Evolutionary conservation across 2,113 vertebrate species (phyloP).

Genomic region (Cyanistes caeruleus): DNA sequence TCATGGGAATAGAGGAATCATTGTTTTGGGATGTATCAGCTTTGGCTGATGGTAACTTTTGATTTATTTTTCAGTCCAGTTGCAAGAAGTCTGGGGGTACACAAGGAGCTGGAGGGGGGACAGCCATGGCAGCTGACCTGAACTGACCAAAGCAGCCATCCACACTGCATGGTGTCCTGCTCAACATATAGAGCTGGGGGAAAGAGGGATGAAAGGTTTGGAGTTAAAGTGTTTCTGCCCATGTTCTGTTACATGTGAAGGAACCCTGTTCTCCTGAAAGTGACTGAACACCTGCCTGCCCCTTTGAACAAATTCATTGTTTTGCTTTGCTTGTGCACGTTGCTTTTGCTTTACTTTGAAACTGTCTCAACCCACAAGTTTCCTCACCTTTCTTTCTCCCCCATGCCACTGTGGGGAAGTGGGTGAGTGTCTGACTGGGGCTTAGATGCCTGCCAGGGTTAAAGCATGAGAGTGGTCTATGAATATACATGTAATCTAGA

Average conservation of each 20-base stretch:
- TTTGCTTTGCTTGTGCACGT: neutral
- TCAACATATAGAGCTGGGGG: neutral
- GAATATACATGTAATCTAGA: neutral
- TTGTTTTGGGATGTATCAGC: neutral
- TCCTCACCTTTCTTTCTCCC: neutral
- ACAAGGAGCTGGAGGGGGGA: neutral
- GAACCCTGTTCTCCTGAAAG: neutral
- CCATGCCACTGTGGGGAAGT: neutral
- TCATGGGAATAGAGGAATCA: neutral
- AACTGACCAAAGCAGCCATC: neutral
- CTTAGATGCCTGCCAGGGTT: neutral
- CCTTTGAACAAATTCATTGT: neutral
- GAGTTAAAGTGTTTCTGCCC: neutral
- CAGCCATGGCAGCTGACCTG: neutral
- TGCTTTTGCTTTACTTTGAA: neutral
- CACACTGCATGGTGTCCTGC: neutral
- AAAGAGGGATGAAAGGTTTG: neutral
- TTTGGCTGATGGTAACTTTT: neutral
- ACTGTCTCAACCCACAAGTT: neutral
- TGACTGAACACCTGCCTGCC: neutral
- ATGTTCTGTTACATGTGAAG: rapidly evolving
- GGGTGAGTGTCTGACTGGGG: neutral
- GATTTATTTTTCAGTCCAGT: neutral
- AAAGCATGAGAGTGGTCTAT: neutral
- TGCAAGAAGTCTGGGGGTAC: neutral